These are phyloP conservation scores for Tipula helvola DNA, from an alignment of 2,888 invertebrate genomes.

Conservation along the genomic window DNA sequence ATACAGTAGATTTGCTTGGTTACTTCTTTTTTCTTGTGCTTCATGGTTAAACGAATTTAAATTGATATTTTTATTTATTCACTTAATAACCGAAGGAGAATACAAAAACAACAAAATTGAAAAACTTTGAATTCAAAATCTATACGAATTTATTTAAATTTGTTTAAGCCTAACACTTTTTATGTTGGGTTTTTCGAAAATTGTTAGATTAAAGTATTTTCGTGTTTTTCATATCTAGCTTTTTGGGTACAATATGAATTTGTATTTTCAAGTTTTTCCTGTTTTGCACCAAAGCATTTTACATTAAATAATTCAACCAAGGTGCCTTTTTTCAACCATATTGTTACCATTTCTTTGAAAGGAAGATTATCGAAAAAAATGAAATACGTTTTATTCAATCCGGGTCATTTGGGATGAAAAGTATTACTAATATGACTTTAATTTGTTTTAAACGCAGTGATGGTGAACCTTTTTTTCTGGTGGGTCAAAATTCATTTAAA, in stretches of 20 bases:
- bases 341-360: too few relatives aligned
- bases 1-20: not conserved
- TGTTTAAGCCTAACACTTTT: not conserved
- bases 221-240: not conserved
- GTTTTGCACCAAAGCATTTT: too few relatives aligned
- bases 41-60: not conserved
- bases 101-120: not conserved
- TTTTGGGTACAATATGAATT: not conserved
- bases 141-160: not conserved
- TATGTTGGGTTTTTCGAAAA: not conserved
- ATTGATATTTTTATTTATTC: conserved; percentile 4
- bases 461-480: too few relatives aligned
- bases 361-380: too few relatives aligned
- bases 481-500: too few relatives aligned
- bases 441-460: too few relatives aligned
- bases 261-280: not conserved
- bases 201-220: not conserved
- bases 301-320: too few relatives aligned
- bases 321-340: too few relatives aligned
- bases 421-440: too few relatives aligned
- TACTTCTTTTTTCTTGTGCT: not conserved
- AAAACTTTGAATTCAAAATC: not conserved
- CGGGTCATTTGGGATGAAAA: too few relatives aligned
- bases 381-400: too few relatives aligned
- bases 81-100: not conserved